phyloP scores from a whole-genome alignment of 2,797 vertebrate species.

The Decapterus maruadsi region DNA sequence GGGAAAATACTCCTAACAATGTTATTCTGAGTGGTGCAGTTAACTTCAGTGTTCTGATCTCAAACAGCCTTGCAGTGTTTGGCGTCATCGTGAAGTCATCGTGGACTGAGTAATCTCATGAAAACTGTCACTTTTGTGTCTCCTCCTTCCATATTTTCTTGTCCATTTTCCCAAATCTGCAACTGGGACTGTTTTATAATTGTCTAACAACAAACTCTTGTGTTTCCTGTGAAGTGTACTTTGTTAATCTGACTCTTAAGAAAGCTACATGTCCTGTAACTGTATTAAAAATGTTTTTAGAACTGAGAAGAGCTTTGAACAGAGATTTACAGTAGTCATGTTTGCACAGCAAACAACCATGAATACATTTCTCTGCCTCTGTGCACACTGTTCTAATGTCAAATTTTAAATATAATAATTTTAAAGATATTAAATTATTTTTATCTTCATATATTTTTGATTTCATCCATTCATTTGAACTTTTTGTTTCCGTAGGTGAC shows the following conservation, averaged over 20 bases:
- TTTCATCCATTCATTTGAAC: constrained; percentile 64
- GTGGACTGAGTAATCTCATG: constrained; percentile 65
- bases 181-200: constrained; percentile 53
- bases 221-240: constrained; percentile 67
- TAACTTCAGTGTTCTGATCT: constrained; percentile 30
- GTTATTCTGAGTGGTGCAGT: not conserved
- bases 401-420: constrained; percentile 1
- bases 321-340: not conserved
- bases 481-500: constrained; percentile 77
- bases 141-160: constrained; percentile 71
- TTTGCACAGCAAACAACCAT: not conserved
- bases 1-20: constrained; percentile 5
- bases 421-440: constrained; percentile 36
- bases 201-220: constrained; percentile 60
- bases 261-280: constrained; percentile 29
- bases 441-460: constrained; percentile 1
- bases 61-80: constrained; percentile 50
- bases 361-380: not conserved
- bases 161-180: constrained; percentile 68
- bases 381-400: not conserved
- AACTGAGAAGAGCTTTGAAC: constrained; percentile 17
- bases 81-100: constrained; percentile 58
- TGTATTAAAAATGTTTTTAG: constrained; percentile 44
- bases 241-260: constrained; percentile 37
- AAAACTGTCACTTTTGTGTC: constrained; percentile 71